phyloP scores from a whole-genome alignment of 1,140 invertebrate genomes.

The Pygmarrhopalites habei region DNA sequence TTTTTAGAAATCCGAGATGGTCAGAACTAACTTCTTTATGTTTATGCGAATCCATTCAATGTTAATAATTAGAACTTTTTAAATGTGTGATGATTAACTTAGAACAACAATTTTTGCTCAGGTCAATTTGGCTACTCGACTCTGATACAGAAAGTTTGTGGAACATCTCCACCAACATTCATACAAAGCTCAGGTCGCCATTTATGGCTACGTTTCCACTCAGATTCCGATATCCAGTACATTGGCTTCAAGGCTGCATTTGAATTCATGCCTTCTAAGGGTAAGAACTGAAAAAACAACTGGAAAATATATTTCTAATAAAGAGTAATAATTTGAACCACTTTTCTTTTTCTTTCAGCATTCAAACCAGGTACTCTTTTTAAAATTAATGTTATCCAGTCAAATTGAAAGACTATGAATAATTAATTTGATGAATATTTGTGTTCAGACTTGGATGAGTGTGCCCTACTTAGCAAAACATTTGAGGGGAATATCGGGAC shows the following conservation, averaged over 20 bases:
- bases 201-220: conserved; percentile 76
- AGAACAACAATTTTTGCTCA: too few relatives aligned
- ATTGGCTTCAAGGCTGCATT: conserved; percentile 73
- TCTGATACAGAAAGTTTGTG: conserved; percentile 62
- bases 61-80: too few relatives aligned
- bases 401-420: too few relatives aligned
- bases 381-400: too few relatives aligned
- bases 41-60: too few relatives aligned
- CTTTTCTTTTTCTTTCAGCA: not conserved
- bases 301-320: not conserved
- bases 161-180: conserved; percentile 65
- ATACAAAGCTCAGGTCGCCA: conserved; percentile 66
- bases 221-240: conserved; percentile 76
- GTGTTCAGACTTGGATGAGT: conserved; percentile 43
- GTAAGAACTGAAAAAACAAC: too few relatives aligned
- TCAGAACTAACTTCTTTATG: too few relatives aligned
- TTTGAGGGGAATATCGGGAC: conserved; percentile 45
- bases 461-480: conserved; percentile 46
- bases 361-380: not conserved
- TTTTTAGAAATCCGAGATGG: conserved; percentile 77
- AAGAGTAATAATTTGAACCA: not conserved
- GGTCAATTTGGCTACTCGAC: conserved; percentile 73
- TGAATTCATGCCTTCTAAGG: conserved; percentile 50
- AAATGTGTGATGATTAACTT: too few relatives aligned
- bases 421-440: too few relatives aligned